phyloP scores from a whole-genome alignment of 2,113 vertebrate species.

The Mesembrinibis cayennensis region DNA sequence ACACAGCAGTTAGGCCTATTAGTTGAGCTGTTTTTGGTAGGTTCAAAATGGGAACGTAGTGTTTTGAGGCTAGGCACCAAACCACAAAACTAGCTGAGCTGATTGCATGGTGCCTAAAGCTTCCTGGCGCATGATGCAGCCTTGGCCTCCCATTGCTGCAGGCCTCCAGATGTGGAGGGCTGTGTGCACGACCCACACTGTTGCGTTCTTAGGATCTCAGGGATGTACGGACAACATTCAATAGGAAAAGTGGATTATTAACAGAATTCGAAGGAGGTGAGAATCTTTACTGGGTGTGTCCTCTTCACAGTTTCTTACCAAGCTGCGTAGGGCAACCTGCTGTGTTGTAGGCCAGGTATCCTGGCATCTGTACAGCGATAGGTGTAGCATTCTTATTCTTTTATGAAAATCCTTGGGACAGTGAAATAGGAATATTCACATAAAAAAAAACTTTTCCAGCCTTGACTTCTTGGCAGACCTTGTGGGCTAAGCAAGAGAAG shows the following conservation, averaged over 20 bases:
- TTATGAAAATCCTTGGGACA: not conserved
- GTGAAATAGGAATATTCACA: not conserved
- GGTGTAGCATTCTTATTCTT: not conserved
- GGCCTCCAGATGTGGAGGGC: not conserved
- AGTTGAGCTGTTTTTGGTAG: not conserved
- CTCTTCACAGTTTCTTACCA: not conserved
- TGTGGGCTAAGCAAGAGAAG: not conserved
- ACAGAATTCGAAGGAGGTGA: not conserved
- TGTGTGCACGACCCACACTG: rapidly evolving
- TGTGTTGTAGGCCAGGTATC: not conserved
- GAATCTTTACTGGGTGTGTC: not conserved
- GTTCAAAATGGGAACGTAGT: not conserved
- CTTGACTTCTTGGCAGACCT: not conserved
- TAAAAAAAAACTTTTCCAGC: not conserved
- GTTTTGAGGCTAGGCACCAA: not conserved
- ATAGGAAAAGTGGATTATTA: not conserved
- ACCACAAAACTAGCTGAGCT: conserved; percentile 23
- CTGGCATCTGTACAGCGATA: not conserved
- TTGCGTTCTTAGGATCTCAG: not conserved
- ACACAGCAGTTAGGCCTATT: not conserved
- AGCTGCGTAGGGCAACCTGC: not conserved
- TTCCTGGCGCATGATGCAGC: not conserved
- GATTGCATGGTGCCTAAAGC: not conserved
- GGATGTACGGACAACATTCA: not conserved
- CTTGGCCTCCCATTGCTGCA: not conserved